Percentiles rank a stretch among this genome's conserved stretches.
These are phyloP conservation scores for Peribatodes rhomboidaria DNA, from an alignment of 2,888 invertebrate species.

Conservation along the genomic window DNA sequence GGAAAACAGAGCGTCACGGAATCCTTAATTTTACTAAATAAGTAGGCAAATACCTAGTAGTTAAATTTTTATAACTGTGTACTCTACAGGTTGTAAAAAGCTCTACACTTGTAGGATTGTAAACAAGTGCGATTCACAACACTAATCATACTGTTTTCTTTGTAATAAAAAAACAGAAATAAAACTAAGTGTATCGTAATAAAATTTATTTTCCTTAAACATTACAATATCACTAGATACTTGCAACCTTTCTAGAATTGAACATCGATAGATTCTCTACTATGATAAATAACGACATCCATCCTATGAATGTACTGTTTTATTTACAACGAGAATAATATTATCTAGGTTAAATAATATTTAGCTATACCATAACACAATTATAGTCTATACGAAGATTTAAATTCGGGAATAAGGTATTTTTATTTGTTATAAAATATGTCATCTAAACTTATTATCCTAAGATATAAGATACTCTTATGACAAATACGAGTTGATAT, in stretches of 20 bases:
- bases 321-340: slow-evolving; percentile 24
- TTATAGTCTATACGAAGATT: slow-evolving; percentile 23
- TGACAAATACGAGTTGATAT: slow-evolving; percentile 11
- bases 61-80: too few relatives aligned
- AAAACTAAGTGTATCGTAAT: slow-evolving; percentile 28
- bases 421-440: slow-evolving; percentile 21
- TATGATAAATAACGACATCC: slow-evolving; percentile 37
- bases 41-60: too few relatives aligned
- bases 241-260: slow-evolving; percentile 42
- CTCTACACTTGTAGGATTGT: too few relatives aligned
- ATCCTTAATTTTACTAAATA: too few relatives aligned
- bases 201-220: slow-evolving; percentile 44
- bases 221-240: slow-evolving; percentile 38
- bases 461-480: slow-evolving; percentile 8
- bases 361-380: slow-evolving; percentile 20
- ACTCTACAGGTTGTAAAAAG: too few relatives aligned
- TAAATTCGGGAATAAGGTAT: slow-evolving; percentile 32
- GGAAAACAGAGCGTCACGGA: too few relatives aligned
- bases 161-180: neutral
- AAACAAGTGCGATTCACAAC: too few relatives aligned
- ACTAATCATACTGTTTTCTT: too few relatives aligned
- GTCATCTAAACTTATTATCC: slow-evolving; percentile 17
- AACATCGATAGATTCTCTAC: slow-evolving; percentile 41
- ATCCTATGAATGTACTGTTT: slow-evolving; percentile 30
- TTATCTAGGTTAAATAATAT: slow-evolving; percentile 11